Evolutionary conservation across 2,888 invertebrate species (phyloP).

Genomic region (Caenorhabditis sp.): DNA sequence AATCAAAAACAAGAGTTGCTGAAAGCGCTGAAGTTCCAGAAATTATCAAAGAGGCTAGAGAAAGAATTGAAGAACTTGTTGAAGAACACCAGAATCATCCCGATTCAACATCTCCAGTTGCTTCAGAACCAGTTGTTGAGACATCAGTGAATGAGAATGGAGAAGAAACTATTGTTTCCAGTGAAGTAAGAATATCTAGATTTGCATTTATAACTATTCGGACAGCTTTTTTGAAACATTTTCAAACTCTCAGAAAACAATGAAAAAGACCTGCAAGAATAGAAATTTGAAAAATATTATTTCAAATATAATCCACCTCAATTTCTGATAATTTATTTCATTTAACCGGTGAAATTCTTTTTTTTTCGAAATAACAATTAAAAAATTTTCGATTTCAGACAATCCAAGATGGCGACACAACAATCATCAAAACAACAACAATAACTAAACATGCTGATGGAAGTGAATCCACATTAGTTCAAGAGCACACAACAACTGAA

Average conservation of each 20-base stretch:
- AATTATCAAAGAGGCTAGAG: conserved; percentile 38
- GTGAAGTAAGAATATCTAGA: conserved; percentile 28
- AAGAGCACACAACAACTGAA: conserved; percentile 42
- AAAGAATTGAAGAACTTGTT: conserved; percentile 38
- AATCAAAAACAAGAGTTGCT: conserved; percentile 32
- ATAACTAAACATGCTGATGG: conserved; percentile 50
- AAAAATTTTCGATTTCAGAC: no score
- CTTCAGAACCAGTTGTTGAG: conserved; percentile 28
- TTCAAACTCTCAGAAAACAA: background rate
- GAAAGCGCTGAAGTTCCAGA: conserved; percentile 42
- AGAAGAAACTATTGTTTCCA: conserved; percentile 41
- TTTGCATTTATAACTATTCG: no score
- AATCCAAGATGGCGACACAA: conserved; percentile 36
- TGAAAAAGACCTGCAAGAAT: background rate
- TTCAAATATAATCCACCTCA: no score
- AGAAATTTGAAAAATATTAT: no score
- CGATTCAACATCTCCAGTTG: background rate
- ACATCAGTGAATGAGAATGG: conserved; percentile 35
- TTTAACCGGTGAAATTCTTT: no score
- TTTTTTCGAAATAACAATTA: no score
- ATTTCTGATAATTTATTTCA: no score
- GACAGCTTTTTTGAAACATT: no score
- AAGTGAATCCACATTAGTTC: conserved; percentile 41
- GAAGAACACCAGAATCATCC: background rate
- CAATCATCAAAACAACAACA: conserved; percentile 40